Evolutionary conservation across 2,113 vertebrate species (phyloP).

Genomic region (Myotis yumanensis): DNA sequence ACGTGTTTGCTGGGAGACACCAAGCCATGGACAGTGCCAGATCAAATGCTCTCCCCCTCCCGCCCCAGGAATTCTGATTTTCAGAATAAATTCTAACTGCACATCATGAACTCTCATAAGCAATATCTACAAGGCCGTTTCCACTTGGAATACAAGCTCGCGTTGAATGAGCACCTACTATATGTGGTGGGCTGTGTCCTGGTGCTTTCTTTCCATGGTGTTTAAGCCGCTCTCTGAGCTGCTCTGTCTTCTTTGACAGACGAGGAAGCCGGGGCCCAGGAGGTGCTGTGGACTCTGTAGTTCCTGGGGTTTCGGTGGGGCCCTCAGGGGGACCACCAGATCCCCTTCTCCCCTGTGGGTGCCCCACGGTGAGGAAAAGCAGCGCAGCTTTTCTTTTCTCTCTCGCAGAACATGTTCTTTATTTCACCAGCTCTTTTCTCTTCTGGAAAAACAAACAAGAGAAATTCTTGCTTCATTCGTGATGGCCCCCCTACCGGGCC

Average conservation of each 20-base stretch:
- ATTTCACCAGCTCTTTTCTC: slow-evolving; percentile 51
- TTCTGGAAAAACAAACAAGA: slow-evolving; percentile 56
- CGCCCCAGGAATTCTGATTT: background rate
- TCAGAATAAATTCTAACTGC: background rate
- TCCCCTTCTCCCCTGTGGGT: background rate
- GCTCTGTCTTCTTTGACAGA: background rate
- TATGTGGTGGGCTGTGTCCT: background rate
- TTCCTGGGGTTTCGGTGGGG: background rate
- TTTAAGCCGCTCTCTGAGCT: background rate
- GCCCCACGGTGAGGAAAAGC: background rate
- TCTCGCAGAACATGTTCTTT: slow-evolving; percentile 27
- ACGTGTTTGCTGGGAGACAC: background rate
- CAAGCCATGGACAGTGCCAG: background rate
- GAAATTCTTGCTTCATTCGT: slow-evolving; percentile 54
- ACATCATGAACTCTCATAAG: background rate
- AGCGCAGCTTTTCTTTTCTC: background rate
- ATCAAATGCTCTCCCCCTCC: background rate
- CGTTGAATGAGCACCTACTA: background rate
- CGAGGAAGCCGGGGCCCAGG: background rate
- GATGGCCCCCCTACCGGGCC: slow-evolving; percentile 17
- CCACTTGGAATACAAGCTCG: background rate
- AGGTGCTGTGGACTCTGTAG: background rate
- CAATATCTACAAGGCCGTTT: background rate
- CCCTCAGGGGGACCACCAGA: background rate
- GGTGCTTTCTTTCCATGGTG: background rate